Evolutionary conservation across 2,888 invertebrate species (phyloP).

Genomic region (Aphelenchoides bicaudatus): DNA sequence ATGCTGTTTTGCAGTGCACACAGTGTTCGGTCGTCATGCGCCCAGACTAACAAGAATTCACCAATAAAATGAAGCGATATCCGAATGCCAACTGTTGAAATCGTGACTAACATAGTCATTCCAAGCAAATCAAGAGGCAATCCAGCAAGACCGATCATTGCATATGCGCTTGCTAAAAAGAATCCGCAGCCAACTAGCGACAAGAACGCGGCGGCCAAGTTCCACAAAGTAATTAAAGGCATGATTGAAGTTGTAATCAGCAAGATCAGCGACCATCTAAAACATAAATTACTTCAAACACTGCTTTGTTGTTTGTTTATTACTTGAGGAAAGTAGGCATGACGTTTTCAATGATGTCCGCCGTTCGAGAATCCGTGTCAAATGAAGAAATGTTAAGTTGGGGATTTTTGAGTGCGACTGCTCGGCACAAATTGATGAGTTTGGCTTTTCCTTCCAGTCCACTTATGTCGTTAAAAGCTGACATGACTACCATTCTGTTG

Average conservation of each 20-base stretch:
- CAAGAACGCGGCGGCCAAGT: constrained; percentile 18
- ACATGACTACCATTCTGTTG: constrained; percentile 27
- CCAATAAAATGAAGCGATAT: constrained; percentile 8
- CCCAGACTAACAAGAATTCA: constrained; percentile 18
- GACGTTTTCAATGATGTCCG: constrained; percentile 25
- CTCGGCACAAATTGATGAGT: constrained; percentile 25
- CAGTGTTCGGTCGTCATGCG: constrained; percentile 11
- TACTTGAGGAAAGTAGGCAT: constrained; percentile 19
- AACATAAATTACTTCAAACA: not conserved
- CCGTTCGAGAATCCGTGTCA: constrained; percentile 30
- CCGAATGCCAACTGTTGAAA: constrained; percentile 2
- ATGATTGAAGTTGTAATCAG: constrained; percentile 12
- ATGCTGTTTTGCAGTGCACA: constrained; percentile 12
- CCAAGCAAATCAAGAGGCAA: constrained; percentile 12
- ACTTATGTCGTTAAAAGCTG: constrained; percentile 29
- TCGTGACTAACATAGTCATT: constrained; percentile 4
- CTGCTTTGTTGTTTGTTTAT: not conserved
- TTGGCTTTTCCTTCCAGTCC: constrained; percentile 26
- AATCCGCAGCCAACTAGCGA: constrained; percentile 2
- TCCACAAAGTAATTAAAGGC: constrained; percentile 20
- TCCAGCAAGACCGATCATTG: not conserved
- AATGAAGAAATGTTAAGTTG: constrained; percentile 23
- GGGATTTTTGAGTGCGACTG: constrained; percentile 21
- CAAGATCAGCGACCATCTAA: not conserved
- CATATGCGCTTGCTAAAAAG: constrained; percentile 1